These are phyloP conservation scores for Dolomedes plantarius DNA, from an alignment of 2,888 invertebrate genomes.

Conservation along the genomic window DNA sequence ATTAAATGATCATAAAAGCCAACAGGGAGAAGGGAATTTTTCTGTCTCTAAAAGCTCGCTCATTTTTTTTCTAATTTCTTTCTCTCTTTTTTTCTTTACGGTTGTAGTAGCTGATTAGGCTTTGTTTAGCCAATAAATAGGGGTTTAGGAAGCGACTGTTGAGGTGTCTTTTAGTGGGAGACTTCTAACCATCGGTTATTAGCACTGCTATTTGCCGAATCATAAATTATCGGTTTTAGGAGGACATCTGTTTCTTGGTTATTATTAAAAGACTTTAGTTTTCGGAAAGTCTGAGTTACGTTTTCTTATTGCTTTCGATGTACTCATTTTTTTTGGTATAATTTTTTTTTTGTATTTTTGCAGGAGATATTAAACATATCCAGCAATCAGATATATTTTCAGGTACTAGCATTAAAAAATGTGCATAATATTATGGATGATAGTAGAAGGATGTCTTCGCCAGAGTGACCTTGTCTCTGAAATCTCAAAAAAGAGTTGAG, in stretches of 20 bases:
- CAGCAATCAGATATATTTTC: no score
- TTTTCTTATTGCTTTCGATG: background rate
- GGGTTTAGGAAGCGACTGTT: constrained; percentile 36
- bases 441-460: no score
- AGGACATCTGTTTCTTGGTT: constrained; percentile 19
- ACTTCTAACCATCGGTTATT: constrained; percentile 31
- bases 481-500: no score
- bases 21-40: background rate
- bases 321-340: constrained; percentile 3
- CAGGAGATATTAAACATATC: no score
- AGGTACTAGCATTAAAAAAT: no score
- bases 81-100: background rate
- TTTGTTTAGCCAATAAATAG: constrained; percentile 48
- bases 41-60: constrained; percentile 13
- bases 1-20: constrained; percentile 44
- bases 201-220: constrained; percentile 55
- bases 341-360: no score
- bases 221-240: constrained; percentile 54
- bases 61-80: background rate
- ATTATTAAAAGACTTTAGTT: constrained; percentile 37
- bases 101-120: constrained; percentile 27
- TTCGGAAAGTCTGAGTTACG: background rate
- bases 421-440: no score
- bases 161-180: constrained; percentile 28
- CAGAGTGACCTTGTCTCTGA: no score